A percentile compares a stretch with the other conserved stretches of the same genome.
Conservation (phyloP, 2,797 vertebrate genomes). For the Lateolabrax maculatus region DNA sequence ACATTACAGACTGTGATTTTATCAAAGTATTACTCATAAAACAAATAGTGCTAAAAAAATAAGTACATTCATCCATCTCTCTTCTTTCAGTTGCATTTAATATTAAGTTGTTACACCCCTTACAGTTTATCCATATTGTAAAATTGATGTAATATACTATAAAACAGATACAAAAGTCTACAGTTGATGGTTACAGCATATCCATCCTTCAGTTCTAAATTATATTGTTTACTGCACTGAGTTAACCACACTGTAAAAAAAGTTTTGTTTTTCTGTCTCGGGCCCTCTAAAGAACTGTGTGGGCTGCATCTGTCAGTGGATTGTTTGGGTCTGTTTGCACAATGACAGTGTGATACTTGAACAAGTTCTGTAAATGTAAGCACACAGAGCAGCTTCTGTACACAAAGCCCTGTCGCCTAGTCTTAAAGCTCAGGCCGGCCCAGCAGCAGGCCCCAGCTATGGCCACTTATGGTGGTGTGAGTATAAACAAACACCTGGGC, state of each 20-base stretch:
- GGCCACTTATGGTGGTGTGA: conserved; percentile 75
- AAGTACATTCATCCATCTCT: not conserved
- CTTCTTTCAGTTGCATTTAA: not conserved
- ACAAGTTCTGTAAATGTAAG: conserved; percentile 66
- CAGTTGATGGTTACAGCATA: not conserved
- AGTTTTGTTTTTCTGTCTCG: conserved; percentile 43
- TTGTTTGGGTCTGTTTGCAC: conserved; percentile 70
- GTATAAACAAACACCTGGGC: conserved; percentile 78
- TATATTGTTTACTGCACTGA: conserved; percentile 24
- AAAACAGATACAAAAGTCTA: not conserved
- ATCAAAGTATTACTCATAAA: not conserved
- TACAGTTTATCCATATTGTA: not conserved
- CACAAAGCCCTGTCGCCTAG: conserved; percentile 62
- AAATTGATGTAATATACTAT: not conserved
- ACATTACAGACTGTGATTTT: not conserved
- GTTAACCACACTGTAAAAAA: not conserved
- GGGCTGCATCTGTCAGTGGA: conserved; percentile 40
- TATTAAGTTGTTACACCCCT: not conserved
- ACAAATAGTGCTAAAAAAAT: not conserved
- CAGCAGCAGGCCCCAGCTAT: conserved; percentile 56
- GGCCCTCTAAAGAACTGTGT: conserved; percentile 28
- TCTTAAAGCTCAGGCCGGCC: conserved; percentile 38
- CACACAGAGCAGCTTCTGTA: conserved; percentile 69
- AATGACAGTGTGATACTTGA: conserved; percentile 67
- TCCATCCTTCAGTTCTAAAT: not conserved